Evolutionary conservation across 2,113 vertebrate species (phyloP), one percentile per base, ranked within the genome.

Genomic region (Lophura nycthemera): DNA sequence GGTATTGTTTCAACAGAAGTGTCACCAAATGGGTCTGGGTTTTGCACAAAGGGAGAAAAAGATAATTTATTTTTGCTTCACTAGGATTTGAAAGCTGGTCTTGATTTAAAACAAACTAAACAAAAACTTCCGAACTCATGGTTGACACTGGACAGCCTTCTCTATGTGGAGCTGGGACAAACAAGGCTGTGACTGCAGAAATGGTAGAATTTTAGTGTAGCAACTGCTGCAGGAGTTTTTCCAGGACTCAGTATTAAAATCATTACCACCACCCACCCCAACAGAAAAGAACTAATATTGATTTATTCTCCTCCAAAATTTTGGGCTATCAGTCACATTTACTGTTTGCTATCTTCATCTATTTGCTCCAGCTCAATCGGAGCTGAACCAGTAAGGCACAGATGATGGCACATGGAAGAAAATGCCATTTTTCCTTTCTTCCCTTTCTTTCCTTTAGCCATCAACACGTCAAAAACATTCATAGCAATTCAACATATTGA

Each of bases 221-320:
- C 36, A 74, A 34, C 12, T 29, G 13, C 27, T 72, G 18, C n/a
- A 85, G 70, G 15, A 79, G 36, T 30, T 57, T 81, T 81, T 82
- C 66, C 36, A 79, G 63, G 59, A 45, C 50, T 88, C 78, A 54
- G 13, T 69, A 45, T 79, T 60, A 71, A 86, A 91, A 79, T 48
- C 20, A 59, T 11, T 5, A 60, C 32, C 6, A 48, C 12, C 12
- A 29, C 12, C 1, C 4, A 4, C 4, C 0, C 3, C 0, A 0
- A 57, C 32, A 66, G 63, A 75, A 61, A n/a, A 54, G 2, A 82
- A 12, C 11, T 27, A 14, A 19, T 56, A 42, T 10, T 80, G 42
- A 69, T 88, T 63, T 32, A 25, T 94, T 15, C 18, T 88, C 18
- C 36, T 89, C 43, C 67, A 67, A 71, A 85, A 66, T 29, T 9